phyloP scores from a whole-genome alignment of 2,113 vertebrate genomes.

The Hemibagrus wyckioides region DNA sequence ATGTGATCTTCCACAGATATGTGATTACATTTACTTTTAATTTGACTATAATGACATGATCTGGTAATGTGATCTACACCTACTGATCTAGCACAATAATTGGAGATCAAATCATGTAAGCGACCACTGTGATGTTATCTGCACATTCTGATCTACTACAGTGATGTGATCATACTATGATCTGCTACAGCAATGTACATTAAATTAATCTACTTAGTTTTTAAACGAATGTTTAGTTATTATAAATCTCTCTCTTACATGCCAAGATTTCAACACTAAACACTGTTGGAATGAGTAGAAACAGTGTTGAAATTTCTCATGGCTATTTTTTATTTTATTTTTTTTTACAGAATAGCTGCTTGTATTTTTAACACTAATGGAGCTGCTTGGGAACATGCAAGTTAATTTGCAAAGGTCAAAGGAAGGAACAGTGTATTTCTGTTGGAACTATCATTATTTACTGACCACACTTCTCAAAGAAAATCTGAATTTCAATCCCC shows the following conservation, averaged over 20 bases:
- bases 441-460: background rate
- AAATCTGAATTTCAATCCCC: background rate
- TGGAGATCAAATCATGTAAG: background rate
- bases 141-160: background rate
- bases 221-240: background rate
- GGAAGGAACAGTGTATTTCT: background rate
- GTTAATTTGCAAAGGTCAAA: background rate
- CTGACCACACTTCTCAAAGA: background rate
- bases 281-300: no score
- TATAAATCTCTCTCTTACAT: background rate
- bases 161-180: no score
- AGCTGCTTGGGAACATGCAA: background rate
- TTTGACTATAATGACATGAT: background rate
- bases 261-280: background rate
- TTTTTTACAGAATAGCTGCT: background rate
- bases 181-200: background rate
- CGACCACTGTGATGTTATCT: background rate
- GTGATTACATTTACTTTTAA: background rate
- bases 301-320: background rate
- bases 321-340: no score
- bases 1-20: background rate
- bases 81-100: background rate
- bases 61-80: background rate
- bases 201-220: background rate
- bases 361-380: background rate